Base-by-base conservation (phyloP, 2,888 invertebrate genomes). In the Philonicus albiceps region DNA sequence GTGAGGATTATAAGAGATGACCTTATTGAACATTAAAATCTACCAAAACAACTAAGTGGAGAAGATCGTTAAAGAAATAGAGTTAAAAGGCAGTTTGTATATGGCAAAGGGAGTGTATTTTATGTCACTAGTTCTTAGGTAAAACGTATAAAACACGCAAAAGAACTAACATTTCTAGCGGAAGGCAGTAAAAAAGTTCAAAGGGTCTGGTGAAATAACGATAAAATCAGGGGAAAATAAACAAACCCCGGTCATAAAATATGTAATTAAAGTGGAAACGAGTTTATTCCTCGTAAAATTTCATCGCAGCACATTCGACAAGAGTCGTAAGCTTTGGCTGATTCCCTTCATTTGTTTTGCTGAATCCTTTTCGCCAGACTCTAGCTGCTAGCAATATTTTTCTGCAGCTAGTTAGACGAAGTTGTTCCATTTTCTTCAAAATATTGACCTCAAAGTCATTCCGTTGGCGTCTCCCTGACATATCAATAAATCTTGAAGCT, bases 361-460 rank as follows among this genome's bases (percentile, higher is more conserved):
- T 30, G 2, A 22, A 81, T 81, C 81, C 81, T 80, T 53, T 27
- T 30, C n/a, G n/a, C 13, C 37, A 7, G 40, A 27, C 27, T 53
- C 27, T 30, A 6, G 30, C 3, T n/a, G 16, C 13, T 7, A 8
- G 81, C 34, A 78, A 49, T 78, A 27, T 34, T 80, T 81, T 81
- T 31, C 64, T 37, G 34, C n/a, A 81, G 81, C 31, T 81, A 81
- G 55, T 81, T 81, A 81, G 49, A 74, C 81, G 34, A 81, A 81
- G 81, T 81, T 81, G 81, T 19, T 53, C 55, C 31, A 81, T 81
- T 81, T 81, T 34, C 81, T 13, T 81, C 84, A 84, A 85, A 85
- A 75, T 73, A 43, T 85, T 85, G 85, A 85, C 85, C 85, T 85
- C 85, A 73, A 85, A 85, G 85, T 75, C 74, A 85, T 85, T 85